Base-by-base conservation (phyloP, 2,797 vertebrate species). In the Gouania willdenowi region DNA sequence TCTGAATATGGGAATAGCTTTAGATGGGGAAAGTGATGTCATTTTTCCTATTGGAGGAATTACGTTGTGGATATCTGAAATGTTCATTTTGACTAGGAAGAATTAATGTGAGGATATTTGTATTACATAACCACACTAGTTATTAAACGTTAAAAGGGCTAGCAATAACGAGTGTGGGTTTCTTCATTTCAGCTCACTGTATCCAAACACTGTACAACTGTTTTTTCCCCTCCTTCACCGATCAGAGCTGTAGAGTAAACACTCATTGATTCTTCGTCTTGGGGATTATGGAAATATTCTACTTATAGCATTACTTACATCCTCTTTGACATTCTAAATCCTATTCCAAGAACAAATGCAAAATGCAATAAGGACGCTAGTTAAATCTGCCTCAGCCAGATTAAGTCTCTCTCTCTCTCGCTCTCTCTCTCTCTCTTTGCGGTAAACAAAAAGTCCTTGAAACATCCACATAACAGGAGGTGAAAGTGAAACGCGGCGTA, bases 301-400 rank as follows among this genome's bases (percentile, higher is more conserved):
- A 75, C 76, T 85, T 73, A 75, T 70, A 59, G 67, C 66, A 70
- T 81, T 81, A 69, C 77, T 83, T 79, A 72, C 65, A 75, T 70
- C 73, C 71, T 85, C 65, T 75, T 83, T 86, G 81, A 89, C 82
- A 84, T 84, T 86, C 49, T 54, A 85, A 89, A 88, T 89, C 85
- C 71, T 57, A 75, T 86, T 88, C 79, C 60, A 74, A 86, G 73
- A 86, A 84, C 81, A 84, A 87, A 88, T 82, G 80, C 80, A 46
- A 52, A 77, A 76, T 52, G 62, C 65, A 81, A 46, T 79, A 61
- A 77, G 69, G 68, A 67, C 8, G 46, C 41, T 33, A 56, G 71
- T 81, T 74, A 78, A 83, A 72, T 71, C 67, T 78, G 77, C 66
- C 71, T 73, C 5, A 26, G 19, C 39, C 57, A 86, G 79, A 83